Base-by-base conservation (phyloP, 2,888 invertebrate genomes). In the Lepidocyrtinus sp. region DNA sequence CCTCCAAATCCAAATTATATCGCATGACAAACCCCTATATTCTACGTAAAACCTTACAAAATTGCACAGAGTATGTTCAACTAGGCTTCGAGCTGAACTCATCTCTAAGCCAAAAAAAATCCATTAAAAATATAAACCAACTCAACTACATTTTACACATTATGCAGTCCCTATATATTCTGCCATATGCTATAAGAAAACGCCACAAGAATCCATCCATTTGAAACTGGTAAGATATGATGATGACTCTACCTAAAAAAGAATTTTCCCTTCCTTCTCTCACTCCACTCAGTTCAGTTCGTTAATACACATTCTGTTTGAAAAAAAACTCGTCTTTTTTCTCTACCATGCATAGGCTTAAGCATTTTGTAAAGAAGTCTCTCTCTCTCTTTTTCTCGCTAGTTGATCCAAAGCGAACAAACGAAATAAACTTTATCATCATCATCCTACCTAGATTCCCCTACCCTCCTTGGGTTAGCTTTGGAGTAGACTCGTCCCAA, bases 371-470 rank as follows among this genome's bases (percentile, higher is more conserved):
- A 21, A 7, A 59, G 21, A n/a, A 22, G 19, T 21, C 22, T 19
- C 59, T 2, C 22, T 59, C 22, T 59, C 50, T 50, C 15, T 7
- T 12, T 36, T 36, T 7, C 50, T 50, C 50, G 36, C 50, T 50
- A 70, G 64, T 65, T 45, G 36, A 65, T 7, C 36, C 19, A 65
- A 21, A 27, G 73, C 63, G 59, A 59, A 59, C 59, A 22, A 59
- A 59, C 68, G 62, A 78, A 74, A 72, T 73, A 68, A 69, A 27
- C 22, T 73, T 78, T 78, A 72, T 36, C 24, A 19, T 24, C 69
- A 27, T 59, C 59, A 59, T 59, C 12, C 36, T 36, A 36, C 36
- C 36, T 36, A 36, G 7, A 36, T 36, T 36, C 36, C 36, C 36
- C 5, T 12, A n/a, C 12, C 36, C 36, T 36, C 36, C 36, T 36